phyloP scores from a whole-genome alignment of 2,113 vertebrate genomes.

The Notarius quadriscutis region DNA sequence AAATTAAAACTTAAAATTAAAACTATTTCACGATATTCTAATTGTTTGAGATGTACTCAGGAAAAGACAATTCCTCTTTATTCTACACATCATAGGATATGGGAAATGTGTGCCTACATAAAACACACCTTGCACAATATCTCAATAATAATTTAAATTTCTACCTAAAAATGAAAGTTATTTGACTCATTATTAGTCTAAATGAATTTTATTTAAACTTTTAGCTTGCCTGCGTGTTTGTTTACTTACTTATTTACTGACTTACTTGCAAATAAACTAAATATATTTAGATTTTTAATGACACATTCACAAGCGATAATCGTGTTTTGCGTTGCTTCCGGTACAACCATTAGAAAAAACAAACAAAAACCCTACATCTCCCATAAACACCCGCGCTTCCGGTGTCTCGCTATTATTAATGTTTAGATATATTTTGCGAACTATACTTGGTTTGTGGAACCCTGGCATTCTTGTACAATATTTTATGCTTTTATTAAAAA shows the following conservation, averaged over 20 bases:
- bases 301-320: not conserved
- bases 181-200: not conserved
- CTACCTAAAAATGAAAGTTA: not conserved
- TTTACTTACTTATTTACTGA: not conserved
- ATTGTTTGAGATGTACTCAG: too few relatives aligned
- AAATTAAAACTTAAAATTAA: too few relatives aligned
- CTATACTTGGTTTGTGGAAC: not conserved
- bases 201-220: not conserved
- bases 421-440: not conserved
- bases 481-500: not conserved
- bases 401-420: not conserved
- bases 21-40: too few relatives aligned
- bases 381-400: not conserved
- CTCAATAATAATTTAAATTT: not conserved
- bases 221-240: not conserved
- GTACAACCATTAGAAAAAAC: not conserved
- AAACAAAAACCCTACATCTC: not conserved
- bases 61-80: too few relatives aligned
- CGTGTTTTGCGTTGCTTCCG: not conserved
- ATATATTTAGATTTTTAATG: not conserved
- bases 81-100: too few relatives aligned
- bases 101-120: not conserved
- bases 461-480: not conserved
- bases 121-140: not conserved
- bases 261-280: not conserved